Percentiles rank a stretch among this genome's conserved stretches.
phyloP scores from a whole-genome alignment of 64 coral and sea anemone species.

The Pocillopora verrucosa region DNA sequence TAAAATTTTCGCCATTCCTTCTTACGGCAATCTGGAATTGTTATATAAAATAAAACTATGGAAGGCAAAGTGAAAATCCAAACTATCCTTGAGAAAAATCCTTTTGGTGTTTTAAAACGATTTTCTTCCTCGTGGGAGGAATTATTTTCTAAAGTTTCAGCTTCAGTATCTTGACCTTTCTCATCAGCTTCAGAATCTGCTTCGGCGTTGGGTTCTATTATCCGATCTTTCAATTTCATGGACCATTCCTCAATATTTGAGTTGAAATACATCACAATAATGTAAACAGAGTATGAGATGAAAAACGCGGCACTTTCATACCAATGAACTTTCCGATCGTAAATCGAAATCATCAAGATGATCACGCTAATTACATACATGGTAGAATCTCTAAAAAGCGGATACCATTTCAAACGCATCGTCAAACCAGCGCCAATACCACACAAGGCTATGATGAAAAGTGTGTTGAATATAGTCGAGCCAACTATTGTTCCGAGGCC shows the following conservation, averaged over 20 bases:
- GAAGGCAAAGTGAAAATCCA: slow-evolving; percentile 71
- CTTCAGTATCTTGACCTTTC: slow-evolving; percentile 14
- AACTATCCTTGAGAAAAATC: slow-evolving; percentile 37
- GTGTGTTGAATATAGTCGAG: slow-evolving; percentile 87
- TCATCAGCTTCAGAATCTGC: background rate
- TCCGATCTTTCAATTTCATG: slow-evolving; percentile 25
- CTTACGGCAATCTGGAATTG: slow-evolving; percentile 91
- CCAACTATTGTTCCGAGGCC: slow-evolving; percentile 89
- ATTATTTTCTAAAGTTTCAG: slow-evolving; percentile 9
- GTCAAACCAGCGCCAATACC: slow-evolving; percentile 76
- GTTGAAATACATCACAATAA: slow-evolving; percentile 92
- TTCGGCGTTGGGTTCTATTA: slow-evolving; percentile 37
- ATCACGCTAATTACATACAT: slow-evolving; percentile 86
- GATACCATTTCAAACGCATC: slow-evolving; percentile 76
- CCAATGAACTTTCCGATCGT: slow-evolving; percentile 85
- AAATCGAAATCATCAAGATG: slow-evolving; percentile 74
- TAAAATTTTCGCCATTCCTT: slow-evolving; percentile 72
- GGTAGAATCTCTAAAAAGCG: slow-evolving; percentile 70
- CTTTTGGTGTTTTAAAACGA: slow-evolving; percentile 49
- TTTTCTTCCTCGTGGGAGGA: slow-evolving; percentile 22
- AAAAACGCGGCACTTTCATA: slow-evolving; percentile 83
- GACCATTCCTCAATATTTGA: slow-evolving; percentile 47
- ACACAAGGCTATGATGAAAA: slow-evolving; percentile 89
- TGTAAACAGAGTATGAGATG: slow-evolving; percentile 61
- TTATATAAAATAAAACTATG: slow-evolving; percentile 59